Conservation (phyloP, 2,797 vertebrate genomes). For the Gambusia yucatana region DNA sequence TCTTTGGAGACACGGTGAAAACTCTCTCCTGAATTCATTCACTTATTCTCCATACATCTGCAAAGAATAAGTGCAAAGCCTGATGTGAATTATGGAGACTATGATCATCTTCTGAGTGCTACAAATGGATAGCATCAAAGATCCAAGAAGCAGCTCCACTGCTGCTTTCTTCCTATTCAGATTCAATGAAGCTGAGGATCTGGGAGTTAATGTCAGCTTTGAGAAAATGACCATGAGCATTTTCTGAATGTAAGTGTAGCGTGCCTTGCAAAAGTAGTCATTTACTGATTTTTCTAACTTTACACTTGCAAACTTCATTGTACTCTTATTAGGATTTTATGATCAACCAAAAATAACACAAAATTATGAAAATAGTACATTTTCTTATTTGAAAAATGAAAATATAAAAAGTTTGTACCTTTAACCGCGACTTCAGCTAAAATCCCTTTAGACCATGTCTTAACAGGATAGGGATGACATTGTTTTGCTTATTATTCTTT, state of each 20-base stretch:
- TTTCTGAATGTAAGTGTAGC: background rate
- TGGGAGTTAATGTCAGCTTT: background rate
- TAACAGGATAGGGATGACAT: background rate
- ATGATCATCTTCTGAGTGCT: conserved; percentile 16
- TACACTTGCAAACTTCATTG: background rate
- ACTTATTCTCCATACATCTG: conserved; percentile 31
- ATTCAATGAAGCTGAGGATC: background rate
- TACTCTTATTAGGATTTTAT: background rate
- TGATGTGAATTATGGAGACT: conserved; percentile 26
- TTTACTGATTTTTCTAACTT: background rate
- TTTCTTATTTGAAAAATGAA: background rate
- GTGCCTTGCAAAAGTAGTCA: background rate
- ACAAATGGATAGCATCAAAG: conserved; percentile 32
- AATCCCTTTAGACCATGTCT: background rate
- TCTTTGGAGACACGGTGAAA: conserved; percentile 33
- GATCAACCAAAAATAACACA: background rate
- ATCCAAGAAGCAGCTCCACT: background rate
- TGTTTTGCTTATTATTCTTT: background rate
- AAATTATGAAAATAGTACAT: background rate
- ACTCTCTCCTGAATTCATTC: conserved; percentile 39
- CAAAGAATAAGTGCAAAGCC: conserved; percentile 27
- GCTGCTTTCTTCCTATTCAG: background rate
- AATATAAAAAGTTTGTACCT: background rate
- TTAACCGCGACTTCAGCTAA: background rate
- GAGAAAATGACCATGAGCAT: background rate